Evolutionary conservation across 2,797 vertebrate species (phyloP).

Genomic region (Dromococcyx pavoninus): DNA sequence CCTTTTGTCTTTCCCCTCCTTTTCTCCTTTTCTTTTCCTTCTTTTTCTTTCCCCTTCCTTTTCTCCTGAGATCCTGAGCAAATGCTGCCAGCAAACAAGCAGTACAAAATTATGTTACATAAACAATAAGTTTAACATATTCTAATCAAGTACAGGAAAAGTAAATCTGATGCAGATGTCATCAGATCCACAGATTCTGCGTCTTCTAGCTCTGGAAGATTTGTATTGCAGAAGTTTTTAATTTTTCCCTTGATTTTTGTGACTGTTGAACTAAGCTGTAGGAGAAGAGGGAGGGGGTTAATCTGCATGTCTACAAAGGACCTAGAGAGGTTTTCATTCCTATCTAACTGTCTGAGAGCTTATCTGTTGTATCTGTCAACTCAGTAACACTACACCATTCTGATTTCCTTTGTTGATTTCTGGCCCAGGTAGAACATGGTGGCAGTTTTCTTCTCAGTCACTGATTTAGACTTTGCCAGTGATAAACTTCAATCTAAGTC

Average conservation of each 20-base stretch:
- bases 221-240: neutral
- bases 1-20: neutral
- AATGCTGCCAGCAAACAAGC: neutral
- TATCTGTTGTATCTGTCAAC: neutral
- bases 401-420: neutral
- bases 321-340: neutral
- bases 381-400: neutral
- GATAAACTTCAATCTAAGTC: neutral
- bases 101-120: neutral
- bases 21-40: neutral
- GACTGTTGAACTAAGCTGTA: neutral
- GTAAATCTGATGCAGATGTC: neutral
- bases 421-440: rapidly evolving
- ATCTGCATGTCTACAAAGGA: neutral
- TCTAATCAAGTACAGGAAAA: neutral
- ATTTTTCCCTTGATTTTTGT: neutral
- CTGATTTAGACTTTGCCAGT: neutral
- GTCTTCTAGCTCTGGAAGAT: neutral
- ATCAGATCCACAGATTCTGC: neutral
- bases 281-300: neutral
- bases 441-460: neutral
- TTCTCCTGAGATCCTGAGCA: neutral
- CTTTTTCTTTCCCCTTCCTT: neutral
- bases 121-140: neutral
- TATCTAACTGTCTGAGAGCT: neutral